A percentile compares a stretch with the other conserved stretches of the same genome.
These are phyloP conservation scores for Manis pentadactyla DNA, from an alignment of 2,797 vertebrate species.

Conservation along the genomic window DNA sequence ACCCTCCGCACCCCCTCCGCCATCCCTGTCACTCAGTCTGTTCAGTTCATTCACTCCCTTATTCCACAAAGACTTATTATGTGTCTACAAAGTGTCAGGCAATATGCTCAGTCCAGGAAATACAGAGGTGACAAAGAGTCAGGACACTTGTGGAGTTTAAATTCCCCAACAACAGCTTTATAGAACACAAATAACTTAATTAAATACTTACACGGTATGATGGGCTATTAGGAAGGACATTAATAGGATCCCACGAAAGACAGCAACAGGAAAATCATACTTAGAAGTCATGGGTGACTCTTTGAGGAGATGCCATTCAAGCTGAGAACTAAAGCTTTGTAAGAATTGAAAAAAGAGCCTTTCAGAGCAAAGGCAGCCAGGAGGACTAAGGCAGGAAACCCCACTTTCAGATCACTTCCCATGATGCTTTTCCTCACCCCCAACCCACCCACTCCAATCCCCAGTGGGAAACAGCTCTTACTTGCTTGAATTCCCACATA, in stretches of 20 bases:
- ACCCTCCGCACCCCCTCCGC: no score
- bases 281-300: background rate
- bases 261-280: background rate
- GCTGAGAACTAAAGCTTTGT: background rate
- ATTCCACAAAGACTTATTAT: background rate
- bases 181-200: background rate
- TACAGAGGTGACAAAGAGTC: background rate
- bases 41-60: background rate
- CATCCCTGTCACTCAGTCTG: background rate
- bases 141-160: background rate
- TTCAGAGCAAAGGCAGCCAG: background rate
- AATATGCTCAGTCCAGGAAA: background rate
- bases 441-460: background rate
- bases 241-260: background rate
- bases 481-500: background rate
- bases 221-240: background rate
- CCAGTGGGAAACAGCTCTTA: background rate
- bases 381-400: fast-evolving
- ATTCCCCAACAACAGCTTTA: background rate
- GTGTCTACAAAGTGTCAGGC: background rate
- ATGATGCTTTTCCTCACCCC: background rate
- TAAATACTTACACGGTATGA: background rate
- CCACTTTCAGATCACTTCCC: background rate
- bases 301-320: background rate
- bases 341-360: background rate